Percentiles rank a stretch among this genome's conserved stretches.
Conservation (phyloP, 2,888 invertebrate genomes). For the Drosophila pullipes region DNA sequence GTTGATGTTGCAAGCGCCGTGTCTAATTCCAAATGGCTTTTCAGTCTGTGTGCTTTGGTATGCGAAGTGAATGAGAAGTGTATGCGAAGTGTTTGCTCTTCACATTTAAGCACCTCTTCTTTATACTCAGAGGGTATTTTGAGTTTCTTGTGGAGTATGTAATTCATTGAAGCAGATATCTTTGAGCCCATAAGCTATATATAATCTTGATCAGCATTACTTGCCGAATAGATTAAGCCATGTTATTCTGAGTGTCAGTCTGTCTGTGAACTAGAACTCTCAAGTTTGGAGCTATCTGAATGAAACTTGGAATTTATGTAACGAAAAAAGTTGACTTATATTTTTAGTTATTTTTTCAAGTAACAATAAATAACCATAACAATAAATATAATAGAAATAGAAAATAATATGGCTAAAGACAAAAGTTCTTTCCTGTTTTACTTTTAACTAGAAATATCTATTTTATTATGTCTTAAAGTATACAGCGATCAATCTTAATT, state of each 20-base stretch:
- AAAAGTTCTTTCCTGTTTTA: neutral
- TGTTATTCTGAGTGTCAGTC: neutral
- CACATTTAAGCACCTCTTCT: neutral
- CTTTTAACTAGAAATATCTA: too few species aligned
- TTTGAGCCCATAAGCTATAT: neutral
- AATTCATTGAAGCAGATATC: neutral
- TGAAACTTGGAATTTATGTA: neutral
- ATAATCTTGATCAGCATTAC: neutral
- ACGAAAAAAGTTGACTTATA: too few species aligned
- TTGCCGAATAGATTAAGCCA: neutral
- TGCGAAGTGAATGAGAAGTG: neutral
- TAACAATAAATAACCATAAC: too few species aligned
- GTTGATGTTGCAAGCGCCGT: conserved; percentile 16
- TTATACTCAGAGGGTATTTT: neutral
- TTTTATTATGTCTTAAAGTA: neutral
- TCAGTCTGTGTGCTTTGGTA: neutral
- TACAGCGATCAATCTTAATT: neutral
- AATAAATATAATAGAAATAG: too few species aligned
- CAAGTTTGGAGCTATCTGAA: neutral
- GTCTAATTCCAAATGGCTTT: conserved; percentile 18
- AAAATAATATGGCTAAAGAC: too few species aligned
- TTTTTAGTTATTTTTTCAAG: too few species aligned
- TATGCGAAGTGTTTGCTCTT: neutral
- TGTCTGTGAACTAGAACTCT: neutral
- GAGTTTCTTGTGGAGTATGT: neutral